phyloP scores from a whole-genome alignment of 2,113 vertebrate species.

The Mesembrinibis cayennensis region DNA sequence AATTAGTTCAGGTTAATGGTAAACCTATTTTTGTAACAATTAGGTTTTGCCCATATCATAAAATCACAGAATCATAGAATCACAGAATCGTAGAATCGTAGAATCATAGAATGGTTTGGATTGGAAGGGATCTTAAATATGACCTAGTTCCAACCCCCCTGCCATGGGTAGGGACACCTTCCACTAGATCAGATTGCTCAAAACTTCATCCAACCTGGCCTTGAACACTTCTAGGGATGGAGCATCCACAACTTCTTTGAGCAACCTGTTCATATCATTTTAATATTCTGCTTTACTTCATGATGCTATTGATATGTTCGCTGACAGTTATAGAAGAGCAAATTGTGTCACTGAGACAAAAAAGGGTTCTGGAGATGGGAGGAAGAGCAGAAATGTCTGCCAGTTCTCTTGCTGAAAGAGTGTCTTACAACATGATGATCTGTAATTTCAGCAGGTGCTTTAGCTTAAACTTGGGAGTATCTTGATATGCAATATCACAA shows the following conservation, averaged over 20 bases:
- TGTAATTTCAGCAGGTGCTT: neutral
- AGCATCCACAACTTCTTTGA: neutral
- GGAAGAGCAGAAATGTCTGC: neutral
- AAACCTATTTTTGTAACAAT: neutral
- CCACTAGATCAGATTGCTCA: neutral
- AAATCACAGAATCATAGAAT: neutral
- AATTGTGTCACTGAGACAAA: neutral
- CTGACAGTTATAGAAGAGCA: neutral
- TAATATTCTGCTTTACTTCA: neutral
- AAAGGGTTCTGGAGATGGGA: neutral
- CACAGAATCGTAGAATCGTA: too few species aligned
- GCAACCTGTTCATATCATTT: neutral
- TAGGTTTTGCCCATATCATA: neutral
- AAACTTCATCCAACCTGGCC: neutral
- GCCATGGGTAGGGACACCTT: neutral
- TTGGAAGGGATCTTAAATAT: neutral
- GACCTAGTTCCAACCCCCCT: neutral
- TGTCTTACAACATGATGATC: neutral
- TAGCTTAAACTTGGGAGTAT: neutral
- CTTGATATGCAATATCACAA: neutral
- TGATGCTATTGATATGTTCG: neutral
- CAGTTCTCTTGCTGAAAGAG: neutral
- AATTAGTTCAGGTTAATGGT: neutral
- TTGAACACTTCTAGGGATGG: neutral
- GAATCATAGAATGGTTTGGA: neutral